Base-by-base conservation (phyloP, 1,140 invertebrate genomes). In the Amphibalanus amphitrite region DNA sequence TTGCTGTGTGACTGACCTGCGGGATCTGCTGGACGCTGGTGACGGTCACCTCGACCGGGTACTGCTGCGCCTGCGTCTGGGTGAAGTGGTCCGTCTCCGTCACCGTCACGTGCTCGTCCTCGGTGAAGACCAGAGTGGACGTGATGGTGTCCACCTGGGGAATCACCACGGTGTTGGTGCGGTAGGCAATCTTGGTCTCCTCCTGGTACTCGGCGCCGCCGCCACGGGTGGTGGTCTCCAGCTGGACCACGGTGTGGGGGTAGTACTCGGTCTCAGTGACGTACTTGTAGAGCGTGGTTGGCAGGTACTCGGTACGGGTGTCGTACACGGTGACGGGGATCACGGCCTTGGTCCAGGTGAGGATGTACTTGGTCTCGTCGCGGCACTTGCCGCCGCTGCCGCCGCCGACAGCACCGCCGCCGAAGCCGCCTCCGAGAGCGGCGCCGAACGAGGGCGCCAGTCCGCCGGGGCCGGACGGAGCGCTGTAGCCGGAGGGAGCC, bases 401-500 rank as follows among this genome's bases (percentile, higher is more conserved):
- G 47, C 47, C 47, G 47, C 47, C 47, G 47, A 6, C 47, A 20
- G 1, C 10, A 23, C 47, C 47, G 47, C 47, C 47, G 47, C 47
- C 47, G 17, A 59, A 20, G 17, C 6, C 47, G 17, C 47, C 47
- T 8, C 47, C 47, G 47, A 59, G 85, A 71, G 69, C 84, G 75
- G 23, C 76, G 74, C 47, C 47, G 47, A 59, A 59, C 10, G 47
- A 59, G 47, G 47, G 13, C 1, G 10, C 47, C 47, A 59, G 13
- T 8, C 47, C 47, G 47, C 47, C 47, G 20, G 47, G 47, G 47
- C 47, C 47, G 17, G 47, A 59, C 17, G 47, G 47, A 59, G 13
- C 47, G 47, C 47, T 59, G 47, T 59, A 59, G 47, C 47, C 47
- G 47, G 47, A 59, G 10, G 47, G 47, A 59, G 13, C 47, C 10